Percentiles rank a stretch among this genome's conserved stretches.
These are phyloP conservation scores for Prolemur simus DNA, from an alignment of 2,113 vertebrate species.

Conservation along the genomic window DNA sequence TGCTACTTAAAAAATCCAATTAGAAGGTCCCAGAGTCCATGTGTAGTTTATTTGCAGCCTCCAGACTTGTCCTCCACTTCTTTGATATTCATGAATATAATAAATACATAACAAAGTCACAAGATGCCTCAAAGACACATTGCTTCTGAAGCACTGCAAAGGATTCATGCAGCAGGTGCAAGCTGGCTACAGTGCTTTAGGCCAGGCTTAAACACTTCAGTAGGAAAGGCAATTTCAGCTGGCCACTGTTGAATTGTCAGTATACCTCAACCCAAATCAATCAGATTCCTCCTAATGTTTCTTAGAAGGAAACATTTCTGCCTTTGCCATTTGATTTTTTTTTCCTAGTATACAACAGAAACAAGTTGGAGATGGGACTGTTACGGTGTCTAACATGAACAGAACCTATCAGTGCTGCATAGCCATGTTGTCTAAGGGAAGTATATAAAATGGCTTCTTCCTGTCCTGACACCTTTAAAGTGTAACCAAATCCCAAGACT, in stretches of 20 bases:
- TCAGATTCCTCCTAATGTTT: slow-evolving; percentile 60
- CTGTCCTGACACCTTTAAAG: background rate
- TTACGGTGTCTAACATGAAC: background rate
- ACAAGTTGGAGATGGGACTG: background rate
- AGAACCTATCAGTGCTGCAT: background rate
- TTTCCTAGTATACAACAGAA: background rate
- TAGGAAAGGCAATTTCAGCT: slow-evolving; percentile 62
- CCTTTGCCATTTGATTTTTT: slow-evolving; percentile 24
- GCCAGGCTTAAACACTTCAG: slow-evolving; percentile 39
- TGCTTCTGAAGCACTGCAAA: background rate
- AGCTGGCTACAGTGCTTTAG: background rate
- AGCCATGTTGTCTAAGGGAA: background rate
- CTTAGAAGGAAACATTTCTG: slow-evolving; percentile 54
- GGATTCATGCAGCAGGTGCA: background rate
- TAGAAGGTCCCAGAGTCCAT: slow-evolving; percentile 16
- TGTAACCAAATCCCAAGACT: background rate
- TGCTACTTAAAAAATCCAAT: slow-evolving; percentile 17
- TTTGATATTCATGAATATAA: slow-evolving; percentile 52
- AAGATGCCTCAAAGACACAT: background rate
- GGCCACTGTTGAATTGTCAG: slow-evolving; percentile 53
- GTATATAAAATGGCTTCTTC: background rate
- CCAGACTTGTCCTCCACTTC: background rate
- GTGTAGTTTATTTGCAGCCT: background rate
- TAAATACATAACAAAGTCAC: background rate
- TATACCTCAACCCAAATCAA: slow-evolving; percentile 46